Evolutionary conservation across 2,113 vertebrate species (phyloP), one percentile per base, ranked within the genome.

Genomic region (Sprattus sprattus): DNA sequence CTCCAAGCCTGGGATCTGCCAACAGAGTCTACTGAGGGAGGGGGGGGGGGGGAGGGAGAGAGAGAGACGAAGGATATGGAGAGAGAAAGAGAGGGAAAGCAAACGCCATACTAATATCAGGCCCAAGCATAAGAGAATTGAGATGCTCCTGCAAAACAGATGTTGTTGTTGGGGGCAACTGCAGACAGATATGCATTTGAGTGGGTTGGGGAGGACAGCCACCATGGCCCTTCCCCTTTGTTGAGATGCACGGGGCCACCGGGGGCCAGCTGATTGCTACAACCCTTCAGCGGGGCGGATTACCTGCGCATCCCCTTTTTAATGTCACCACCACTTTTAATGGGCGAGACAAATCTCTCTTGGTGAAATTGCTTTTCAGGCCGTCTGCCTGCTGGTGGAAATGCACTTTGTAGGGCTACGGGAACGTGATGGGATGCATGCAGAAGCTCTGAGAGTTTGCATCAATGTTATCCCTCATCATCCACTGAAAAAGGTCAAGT

Each of bases 11-110:
- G 81, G 71, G 86, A 87, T 89, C 84, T 92, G 88, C 91, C 89
- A 90, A 84, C 16, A 18, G 88, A 90, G 90, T 91, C 89, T 92
- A 85, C 83, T 82, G 83, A 86, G 88, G 71, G 88, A 15, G 28
- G 45, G n/a, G 25, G 7, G 8, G 64, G 3, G 1, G 46, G 8
- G 3, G 22, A n/a, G 39, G 47, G 83, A 49, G 49, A 44, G 39
- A 39, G 20, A 50, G 67, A 78, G 67, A 18, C 16, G 6, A 52
- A 25, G 13, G 32, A 7, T 25, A 64, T 2, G 8, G 60, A 64
- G 20, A 20, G 15, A 57, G 52, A 54, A 15, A 64, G 9, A 64
- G 6, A 64, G n/a, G 8, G 60, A n/a, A 8, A 25, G 60, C 4
- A 8, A 25, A 15, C 18, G 8, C 9, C 54, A 45, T 39, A 25